Evolutionary conservation across 53 echinoderm and acorn worm species (phyloP).

Genomic region (Temnopleurus reevesii): DNA sequence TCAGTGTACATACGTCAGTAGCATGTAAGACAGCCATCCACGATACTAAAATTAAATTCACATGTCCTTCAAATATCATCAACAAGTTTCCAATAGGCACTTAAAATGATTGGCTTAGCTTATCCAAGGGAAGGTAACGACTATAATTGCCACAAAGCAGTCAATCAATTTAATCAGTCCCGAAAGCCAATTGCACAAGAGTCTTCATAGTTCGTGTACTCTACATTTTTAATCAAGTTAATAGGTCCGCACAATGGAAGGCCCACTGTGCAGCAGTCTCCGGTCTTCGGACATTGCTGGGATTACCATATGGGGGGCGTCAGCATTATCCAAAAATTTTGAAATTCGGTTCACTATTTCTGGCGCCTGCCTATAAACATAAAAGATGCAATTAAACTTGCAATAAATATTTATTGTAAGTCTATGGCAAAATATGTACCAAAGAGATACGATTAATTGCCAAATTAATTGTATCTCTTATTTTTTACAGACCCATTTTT

Average conservation of each 20-base stretch:
- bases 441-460: no score
- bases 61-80: conserved; percentile 33
- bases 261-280: conserved; percentile 40
- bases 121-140: conserved; percentile 32
- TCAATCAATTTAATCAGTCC: conserved; percentile 36
- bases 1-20: background rate
- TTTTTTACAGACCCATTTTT: no score
- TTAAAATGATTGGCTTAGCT: conserved; percentile 38
- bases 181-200: conserved; percentile 12
- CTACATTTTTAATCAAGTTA: conserved; percentile 41
- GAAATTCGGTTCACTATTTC: no score
- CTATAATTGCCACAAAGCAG: conserved; percentile 32
- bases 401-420: no score
- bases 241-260: conserved; percentile 17
- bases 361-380: no score
- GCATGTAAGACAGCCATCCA: background rate
- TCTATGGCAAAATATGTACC: no score
- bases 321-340: no score
- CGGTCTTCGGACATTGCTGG: background rate
- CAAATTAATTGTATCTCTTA: no score
- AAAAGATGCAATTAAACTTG: no score
- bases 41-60: background rate
- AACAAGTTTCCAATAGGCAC: conserved; percentile 40
- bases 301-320: no score
- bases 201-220: conserved; percentile 12